Base-by-base conservation (phyloP, 2,113 vertebrate species). In the Apteryx mantelli region DNA sequence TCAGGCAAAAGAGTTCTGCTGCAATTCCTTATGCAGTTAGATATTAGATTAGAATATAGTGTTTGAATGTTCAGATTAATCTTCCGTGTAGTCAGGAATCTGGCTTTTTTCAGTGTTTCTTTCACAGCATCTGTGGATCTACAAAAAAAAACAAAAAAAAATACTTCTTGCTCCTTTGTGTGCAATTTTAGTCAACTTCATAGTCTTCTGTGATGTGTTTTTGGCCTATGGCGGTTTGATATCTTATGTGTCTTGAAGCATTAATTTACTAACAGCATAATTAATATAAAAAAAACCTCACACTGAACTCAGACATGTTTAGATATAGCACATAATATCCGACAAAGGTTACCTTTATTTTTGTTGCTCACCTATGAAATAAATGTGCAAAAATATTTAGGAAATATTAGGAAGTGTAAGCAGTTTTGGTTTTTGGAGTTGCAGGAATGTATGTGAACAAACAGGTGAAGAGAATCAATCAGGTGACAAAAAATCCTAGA, bases 41-140 rank as follows among this genome's bases (percentile, higher is more conserved):
- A 95, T 93, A 95, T 82, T 68, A 76, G 44, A 70, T 89, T 73
- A 86, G 71, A 95, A 92, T 69, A 71, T n/a, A 56, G 10, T 71
- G 15, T 44, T 30, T 87, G 65, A 70, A 75, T 63, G 30, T 22
- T 89, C 68, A 66, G 14, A 70, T 71, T 85, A 92, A 88, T 88
- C 40, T 71, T 86, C 48, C 73, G 4, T 78, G 20, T 48, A 81
- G 63, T 68, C n/a, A 17, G 18, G 13, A 78, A 28, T 68, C 28
- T 66, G 65, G 11, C 18, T 82, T n/a, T 68, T 58, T 88, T 82
- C 74, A 30, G 36, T 63, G 85, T 86, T 61, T 85, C 56, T 93
- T 93, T 90, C 80, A 93, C 22, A 74, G 20, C 32, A 60, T 88
- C 76, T 87, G 75, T 70, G 53, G 40, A 56, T 40, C 58, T 80